Evolutionary conservation across 2,113 vertebrate genomes (phyloP).

Genomic region (Ptychochromis oligacanthus): DNA sequence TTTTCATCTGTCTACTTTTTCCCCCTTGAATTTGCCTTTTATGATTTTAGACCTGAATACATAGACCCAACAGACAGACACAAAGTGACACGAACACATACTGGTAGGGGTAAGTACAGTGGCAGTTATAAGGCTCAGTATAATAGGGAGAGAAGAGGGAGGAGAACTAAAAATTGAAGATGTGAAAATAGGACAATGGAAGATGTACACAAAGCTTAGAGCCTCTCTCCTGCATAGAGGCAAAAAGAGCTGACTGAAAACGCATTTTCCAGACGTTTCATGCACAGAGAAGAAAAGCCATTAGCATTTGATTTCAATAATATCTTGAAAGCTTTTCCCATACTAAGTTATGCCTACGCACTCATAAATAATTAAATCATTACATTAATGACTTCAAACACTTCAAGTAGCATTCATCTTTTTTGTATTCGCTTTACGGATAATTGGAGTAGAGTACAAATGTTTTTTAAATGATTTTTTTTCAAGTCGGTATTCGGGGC

Average conservation of each 20-base stretch:
- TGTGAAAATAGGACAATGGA: slow-evolving; percentile 52
- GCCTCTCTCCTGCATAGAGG: slow-evolving; percentile 18
- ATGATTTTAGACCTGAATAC: neutral
- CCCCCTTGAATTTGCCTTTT: no score
- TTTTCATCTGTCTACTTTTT: slow-evolving; percentile 3
- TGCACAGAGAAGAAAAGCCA: slow-evolving; percentile 40
- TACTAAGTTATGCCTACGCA: slow-evolving; percentile 57
- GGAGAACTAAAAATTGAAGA: slow-evolving; percentile 39
- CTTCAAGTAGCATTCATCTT: slow-evolving; percentile 68
- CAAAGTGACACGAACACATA: neutral
- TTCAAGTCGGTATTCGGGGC: slow-evolving; percentile 3
- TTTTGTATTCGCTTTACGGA: slow-evolving; percentile 39
- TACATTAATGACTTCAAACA: slow-evolving; percentile 74
- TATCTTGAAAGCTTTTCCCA: slow-evolving; percentile 66
- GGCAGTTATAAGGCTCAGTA: neutral
- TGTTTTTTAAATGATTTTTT: slow-evolving; percentile 27
- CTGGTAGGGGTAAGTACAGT: slow-evolving; percentile 6
- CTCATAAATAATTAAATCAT: slow-evolving; percentile 76
- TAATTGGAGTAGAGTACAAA: slow-evolving; percentile 55
- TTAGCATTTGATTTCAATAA: slow-evolving; percentile 71
- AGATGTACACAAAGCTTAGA: slow-evolving; percentile 53
- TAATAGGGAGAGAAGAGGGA: slow-evolving; percentile 11
- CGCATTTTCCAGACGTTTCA: slow-evolving; percentile 48
- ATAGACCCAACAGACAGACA: neutral
- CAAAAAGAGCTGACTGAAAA: slow-evolving; percentile 61